A percentile compares a stretch with the other conserved stretches of the same genome.
Conservation (phyloP, 2,113 vertebrate genomes). For the Centropus bengalensis region DNA sequence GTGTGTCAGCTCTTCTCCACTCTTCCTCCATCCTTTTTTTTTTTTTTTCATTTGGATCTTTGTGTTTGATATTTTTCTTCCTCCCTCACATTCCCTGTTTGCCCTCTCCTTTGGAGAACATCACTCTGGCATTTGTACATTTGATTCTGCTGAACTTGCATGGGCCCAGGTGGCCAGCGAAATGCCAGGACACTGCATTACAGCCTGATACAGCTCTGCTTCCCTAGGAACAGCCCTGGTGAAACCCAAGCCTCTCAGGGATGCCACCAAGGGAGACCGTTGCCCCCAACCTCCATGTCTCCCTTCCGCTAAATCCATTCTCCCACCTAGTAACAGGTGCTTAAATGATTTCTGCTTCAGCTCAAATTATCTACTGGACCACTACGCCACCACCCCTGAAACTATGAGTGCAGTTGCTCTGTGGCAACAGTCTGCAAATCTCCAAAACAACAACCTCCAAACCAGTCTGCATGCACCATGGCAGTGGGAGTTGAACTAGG, state of each 20-base stretch:
- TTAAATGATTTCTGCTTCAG: not conserved
- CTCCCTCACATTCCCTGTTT: not conserved
- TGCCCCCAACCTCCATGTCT: accelerated
- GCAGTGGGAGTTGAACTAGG: not conserved
- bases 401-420: accelerated
- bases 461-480: not conserved
- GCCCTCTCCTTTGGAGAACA: not conserved
- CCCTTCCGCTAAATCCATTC: not conserved
- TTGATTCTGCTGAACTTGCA: not conserved
- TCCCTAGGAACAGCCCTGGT: not conserved
- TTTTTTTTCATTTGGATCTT: not conserved
- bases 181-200: not conserved
- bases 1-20: not conserved
- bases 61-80: not conserved
- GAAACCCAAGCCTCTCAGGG: not conserved
- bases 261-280: not conserved
- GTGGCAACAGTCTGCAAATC: not conserved
- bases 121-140: accelerated
- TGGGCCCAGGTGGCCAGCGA: accelerated
- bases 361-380: not conserved
- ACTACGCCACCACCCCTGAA: not conserved
- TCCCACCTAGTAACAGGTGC: not conserved
- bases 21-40: not conserved
- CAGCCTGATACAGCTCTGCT: not conserved
- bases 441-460: no score